phyloP scores from a whole-genome alignment of 2,888 invertebrate genomes.

The Pristionchus maxplancki region DNA sequence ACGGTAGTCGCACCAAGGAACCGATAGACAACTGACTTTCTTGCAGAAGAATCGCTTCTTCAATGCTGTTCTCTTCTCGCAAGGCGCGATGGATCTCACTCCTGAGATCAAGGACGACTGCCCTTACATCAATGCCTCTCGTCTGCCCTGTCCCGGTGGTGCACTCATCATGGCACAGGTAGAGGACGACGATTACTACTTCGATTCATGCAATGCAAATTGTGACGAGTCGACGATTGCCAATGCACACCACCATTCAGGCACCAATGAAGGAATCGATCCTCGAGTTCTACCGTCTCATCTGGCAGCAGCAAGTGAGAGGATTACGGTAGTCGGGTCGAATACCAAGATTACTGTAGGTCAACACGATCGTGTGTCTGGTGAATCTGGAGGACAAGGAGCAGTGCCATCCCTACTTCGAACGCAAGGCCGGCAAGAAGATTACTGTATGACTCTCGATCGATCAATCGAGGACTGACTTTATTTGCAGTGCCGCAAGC shows the following conservation, averaged over 20 bases:
- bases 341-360: background rate
- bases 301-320: constrained; percentile 42
- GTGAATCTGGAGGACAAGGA: constrained; percentile 13
- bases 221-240: background rate
- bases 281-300: constrained; percentile 43
- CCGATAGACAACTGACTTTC: background rate
- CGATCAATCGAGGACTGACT: background rate
- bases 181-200: constrained; percentile 22
- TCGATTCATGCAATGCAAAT: background rate
- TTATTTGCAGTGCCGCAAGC: background rate
- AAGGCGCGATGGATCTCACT: background rate
- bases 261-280: constrained; percentile 27
- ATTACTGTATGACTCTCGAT: background rate
- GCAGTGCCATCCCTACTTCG: constrained; percentile 29
- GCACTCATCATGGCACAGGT: constrained; percentile 12
- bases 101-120: constrained; percentile 1
- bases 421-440: constrained; percentile 45
- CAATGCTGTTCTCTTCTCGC: constrained; percentile 12
- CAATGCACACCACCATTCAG: background rate
- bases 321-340: background rate
- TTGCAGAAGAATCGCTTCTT: constrained; percentile 29
- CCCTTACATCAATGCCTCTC: constrained; percentile 26
- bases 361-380: constrained; percentile 33
- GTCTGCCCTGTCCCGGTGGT: background rate
- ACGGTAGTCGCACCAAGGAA: no score